Percentiles rank a stretch among this genome's conserved stretches.
Conservation (phyloP, 2,888 invertebrate genomes). For the Creontiades dilutus region DNA sequence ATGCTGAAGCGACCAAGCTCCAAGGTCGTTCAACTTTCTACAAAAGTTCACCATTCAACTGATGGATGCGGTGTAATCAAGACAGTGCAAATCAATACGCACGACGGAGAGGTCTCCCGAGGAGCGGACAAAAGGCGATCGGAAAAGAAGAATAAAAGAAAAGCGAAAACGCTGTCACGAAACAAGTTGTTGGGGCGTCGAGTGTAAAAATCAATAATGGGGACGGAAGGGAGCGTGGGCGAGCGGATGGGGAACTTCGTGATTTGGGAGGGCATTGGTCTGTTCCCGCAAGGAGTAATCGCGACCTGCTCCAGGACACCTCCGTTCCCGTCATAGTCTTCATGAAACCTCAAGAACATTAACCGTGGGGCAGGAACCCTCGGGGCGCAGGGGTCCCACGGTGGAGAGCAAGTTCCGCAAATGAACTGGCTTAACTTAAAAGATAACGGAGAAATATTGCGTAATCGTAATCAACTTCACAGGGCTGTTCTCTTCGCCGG, state of each 20-base stretch:
- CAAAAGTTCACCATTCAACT: conserved; percentile 28
- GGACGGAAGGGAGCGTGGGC: conserved; percentile 37
- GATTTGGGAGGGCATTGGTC: conserved; percentile 52
- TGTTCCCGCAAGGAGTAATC: neutral
- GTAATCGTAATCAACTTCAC: neutral
- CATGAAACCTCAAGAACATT: conserved; percentile 30
- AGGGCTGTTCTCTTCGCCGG: neutral
- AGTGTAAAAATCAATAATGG: conserved; percentile 64
- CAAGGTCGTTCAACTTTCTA: conserved; percentile 13
- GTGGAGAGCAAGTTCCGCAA: neutral
- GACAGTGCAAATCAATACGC: conserved; percentile 26
- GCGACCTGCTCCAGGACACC: conserved; percentile 35
- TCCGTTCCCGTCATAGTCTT: conserved; percentile 9
- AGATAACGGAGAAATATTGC: conserved; percentile 22
- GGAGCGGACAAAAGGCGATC: conserved; percentile 41
- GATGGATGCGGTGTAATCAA: neutral
- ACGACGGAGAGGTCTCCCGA: conserved; percentile 16
- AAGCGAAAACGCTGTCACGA: conserved; percentile 61
- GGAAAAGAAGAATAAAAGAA: conserved; percentile 45
- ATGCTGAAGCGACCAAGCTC: neutral
- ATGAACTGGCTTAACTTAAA: neutral
- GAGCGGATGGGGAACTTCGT: conserved; percentile 29
- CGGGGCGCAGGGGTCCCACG: neutral
- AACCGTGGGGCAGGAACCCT: conserved; percentile 42
- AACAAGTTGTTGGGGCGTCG: conserved; percentile 23